Conservation (phyloP, 2,888 invertebrate genomes). For the Lasioglossum malachurum region DNA sequence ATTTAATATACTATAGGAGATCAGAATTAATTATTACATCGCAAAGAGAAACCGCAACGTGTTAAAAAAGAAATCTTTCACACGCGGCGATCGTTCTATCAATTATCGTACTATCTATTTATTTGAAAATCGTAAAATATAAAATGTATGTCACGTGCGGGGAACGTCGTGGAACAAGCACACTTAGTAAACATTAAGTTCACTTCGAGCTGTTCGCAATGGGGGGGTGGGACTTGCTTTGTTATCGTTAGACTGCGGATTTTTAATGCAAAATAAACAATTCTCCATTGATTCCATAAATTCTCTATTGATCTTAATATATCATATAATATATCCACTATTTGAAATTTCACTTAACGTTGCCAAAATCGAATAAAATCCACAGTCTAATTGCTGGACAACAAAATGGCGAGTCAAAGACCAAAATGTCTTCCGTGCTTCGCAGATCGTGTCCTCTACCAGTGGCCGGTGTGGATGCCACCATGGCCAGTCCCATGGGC, state of each 20-base stretch:
- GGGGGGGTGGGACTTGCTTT: too few species aligned
- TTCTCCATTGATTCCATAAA: too few species aligned
- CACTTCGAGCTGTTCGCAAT: not conserved
- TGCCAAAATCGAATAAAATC: not conserved
- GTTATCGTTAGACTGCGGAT: not conserved
- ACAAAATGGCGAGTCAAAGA: too few species aligned
- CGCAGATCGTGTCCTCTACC: conserved; percentile 44
- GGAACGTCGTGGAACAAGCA: conserved; percentile 28
- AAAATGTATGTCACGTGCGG: conserved; percentile 22
- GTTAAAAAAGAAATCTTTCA: conserved; percentile 6
- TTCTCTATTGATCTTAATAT: too few species aligned
- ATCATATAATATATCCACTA: too few species aligned
- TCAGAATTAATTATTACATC: conserved; percentile 36
- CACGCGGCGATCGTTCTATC: not conserved
- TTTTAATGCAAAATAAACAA: not conserved
- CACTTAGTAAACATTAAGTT: not conserved
- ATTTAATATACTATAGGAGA: conserved; percentile 33
- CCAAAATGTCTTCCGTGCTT: not conserved
- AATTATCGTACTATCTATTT: not conserved
- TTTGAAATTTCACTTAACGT: not conserved
- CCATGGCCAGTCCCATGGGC: conserved; percentile 82
- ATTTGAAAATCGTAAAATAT: conserved; percentile 5
- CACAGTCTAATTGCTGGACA: not conserved
- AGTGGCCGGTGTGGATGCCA: conserved; percentile 77
- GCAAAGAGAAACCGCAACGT: conserved; percentile 1